These are phyloP conservation scores for Troides aeacus DNA, from an alignment of 2,888 invertebrate genomes.

Conservation along the genomic window DNA sequence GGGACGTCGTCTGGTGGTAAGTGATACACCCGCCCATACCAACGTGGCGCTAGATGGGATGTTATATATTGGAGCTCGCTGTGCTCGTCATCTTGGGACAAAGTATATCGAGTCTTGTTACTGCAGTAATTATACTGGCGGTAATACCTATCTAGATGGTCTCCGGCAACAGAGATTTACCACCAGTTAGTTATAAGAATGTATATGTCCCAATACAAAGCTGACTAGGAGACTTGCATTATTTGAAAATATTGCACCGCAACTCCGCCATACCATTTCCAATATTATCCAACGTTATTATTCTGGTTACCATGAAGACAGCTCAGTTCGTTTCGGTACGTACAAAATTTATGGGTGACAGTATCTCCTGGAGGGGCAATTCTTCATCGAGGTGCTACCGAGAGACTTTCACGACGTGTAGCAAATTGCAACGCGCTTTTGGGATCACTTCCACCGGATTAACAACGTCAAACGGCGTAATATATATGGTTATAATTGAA, in stretches of 20 bases:
- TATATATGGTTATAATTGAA: slow-evolving; percentile 15
- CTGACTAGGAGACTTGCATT: no score
- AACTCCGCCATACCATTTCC: slow-evolving; percentile 30
- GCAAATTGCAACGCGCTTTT: slow-evolving; percentile 32
- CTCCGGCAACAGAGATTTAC: no score
- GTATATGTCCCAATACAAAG: no score
- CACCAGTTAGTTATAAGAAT: no score
- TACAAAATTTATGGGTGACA: slow-evolving; percentile 47
- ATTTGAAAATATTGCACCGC: slow-evolving; percentile 3
- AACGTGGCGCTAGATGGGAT: no score
- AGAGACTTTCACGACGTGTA: slow-evolving; percentile 30
- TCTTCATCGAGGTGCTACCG: slow-evolving; percentile 33
- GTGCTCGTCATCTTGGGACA: no score
- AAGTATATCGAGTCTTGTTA: no score
- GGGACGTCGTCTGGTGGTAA: no score
- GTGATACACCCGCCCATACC: no score
- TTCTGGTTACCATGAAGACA: slow-evolving; percentile 39
- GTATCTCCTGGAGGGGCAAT: slow-evolving; percentile 43
- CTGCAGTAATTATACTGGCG: no score
- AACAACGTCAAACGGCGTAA: slow-evolving; percentile 20
- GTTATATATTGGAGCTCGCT: no score
- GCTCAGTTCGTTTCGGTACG: slow-evolving; percentile 42
- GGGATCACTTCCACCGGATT: slow-evolving; percentile 24
- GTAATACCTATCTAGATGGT: no score
- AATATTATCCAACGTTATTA: slow-evolving; percentile 37